Evolutionary conservation across 2,888 invertebrate genomes (phyloP), one percentile per base, ranked within the genome.

Genomic region (Ecdyonurus torrentis): DNA sequence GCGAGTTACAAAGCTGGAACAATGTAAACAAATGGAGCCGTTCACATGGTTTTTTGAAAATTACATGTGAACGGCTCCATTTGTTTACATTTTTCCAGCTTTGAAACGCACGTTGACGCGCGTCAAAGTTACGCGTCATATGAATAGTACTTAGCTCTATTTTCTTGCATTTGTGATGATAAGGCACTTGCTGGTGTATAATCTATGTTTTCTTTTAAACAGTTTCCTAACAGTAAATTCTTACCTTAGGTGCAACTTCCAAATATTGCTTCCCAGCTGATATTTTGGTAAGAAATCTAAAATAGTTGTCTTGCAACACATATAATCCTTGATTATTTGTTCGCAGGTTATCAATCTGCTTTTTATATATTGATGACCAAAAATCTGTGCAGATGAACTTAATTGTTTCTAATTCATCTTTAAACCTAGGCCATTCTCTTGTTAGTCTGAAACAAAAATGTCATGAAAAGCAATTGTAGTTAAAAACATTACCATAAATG

Each of bases 371-470:
- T 52, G 91, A 86, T n/a, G 89, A 88, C 99, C 99, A 99, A 73
- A 98, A 96, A 72, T 99, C 99, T 63, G 98, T 99, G 73, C 99
- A 99, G 63, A 99, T 91, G 70, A 97, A 98, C 75, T 99, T 99
- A 82, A 99, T 91, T 25, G 91, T 92, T 71, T 99, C 98, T 63
- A 99, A 75, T 75, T 99, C 99, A 77, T 97, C 96, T 76, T 95
- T 94, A 72, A 98, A 96, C 60, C 97, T 80, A 1, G 91, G 85
- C 81, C 89, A 89, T 73, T 98, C 97, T 71, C 91, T 85, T 0
- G 96, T 95, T 61, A 95, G 77, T 67, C 84, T 83, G 69, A 24
- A 73, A 72, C 66, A 64, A n/a, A n/a, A n/a, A n/a, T n/a, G n/a
- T n/a, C n/a, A n/a, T n/a, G n/a, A n/a, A n/a, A n/a, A n/a, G n/a